Evolutionary conservation across 2,888 invertebrate species (phyloP).

Genomic region (Drosophila hamatofila): DNA sequence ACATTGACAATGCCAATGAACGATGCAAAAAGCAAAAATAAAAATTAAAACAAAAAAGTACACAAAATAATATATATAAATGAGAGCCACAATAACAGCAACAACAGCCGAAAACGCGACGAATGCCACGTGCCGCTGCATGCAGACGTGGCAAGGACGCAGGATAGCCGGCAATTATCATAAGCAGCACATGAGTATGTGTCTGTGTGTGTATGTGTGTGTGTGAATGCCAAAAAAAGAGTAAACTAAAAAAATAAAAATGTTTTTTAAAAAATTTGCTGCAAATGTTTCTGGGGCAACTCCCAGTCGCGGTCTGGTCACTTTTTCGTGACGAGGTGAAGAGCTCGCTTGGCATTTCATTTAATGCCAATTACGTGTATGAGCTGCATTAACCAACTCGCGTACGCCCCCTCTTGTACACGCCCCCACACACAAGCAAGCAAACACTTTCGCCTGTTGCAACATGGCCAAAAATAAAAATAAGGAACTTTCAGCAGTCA

Average conservation of each 20-base stretch:
- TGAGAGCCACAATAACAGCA: constrained; percentile 33
- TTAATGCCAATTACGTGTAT: constrained; percentile 81
- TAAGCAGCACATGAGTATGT: constrained; percentile 65
- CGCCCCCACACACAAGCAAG: constrained; percentile 31
- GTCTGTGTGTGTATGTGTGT: constrained; percentile 33
- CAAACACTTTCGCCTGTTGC: constrained; percentile 64
- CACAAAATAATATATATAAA: constrained; percentile 18
- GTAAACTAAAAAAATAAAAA: constrained; percentile 66
- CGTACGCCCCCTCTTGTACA: constrained; percentile 29
- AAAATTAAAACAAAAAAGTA: constrained; percentile 10
- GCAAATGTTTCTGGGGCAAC: constrained; percentile 23
- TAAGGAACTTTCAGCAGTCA: constrained; percentile 23
- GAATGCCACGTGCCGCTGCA: constrained; percentile 65
- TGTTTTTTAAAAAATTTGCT: constrained; percentile 24
- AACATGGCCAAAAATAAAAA: constrained; percentile 50
- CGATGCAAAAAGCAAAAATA: constrained; percentile 55
- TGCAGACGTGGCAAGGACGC: constrained; percentile 39
- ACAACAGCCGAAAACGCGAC: constrained; percentile 43
- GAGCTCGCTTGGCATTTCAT: constrained; percentile 69
- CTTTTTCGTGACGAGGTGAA: constrained; percentile 31
- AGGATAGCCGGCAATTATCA: constrained; percentile 78
- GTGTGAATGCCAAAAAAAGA: constrained; percentile 66
- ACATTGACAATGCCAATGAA: constrained; percentile 82
- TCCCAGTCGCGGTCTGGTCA: constrained; percentile 43
- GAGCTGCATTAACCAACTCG: constrained; percentile 76